A percentile compares a stretch with the other conserved stretches of the same genome.
These are phyloP conservation scores for Callocephalon fimbriatum DNA, from an alignment of 2,113 vertebrate species.

Conservation along the genomic window DNA sequence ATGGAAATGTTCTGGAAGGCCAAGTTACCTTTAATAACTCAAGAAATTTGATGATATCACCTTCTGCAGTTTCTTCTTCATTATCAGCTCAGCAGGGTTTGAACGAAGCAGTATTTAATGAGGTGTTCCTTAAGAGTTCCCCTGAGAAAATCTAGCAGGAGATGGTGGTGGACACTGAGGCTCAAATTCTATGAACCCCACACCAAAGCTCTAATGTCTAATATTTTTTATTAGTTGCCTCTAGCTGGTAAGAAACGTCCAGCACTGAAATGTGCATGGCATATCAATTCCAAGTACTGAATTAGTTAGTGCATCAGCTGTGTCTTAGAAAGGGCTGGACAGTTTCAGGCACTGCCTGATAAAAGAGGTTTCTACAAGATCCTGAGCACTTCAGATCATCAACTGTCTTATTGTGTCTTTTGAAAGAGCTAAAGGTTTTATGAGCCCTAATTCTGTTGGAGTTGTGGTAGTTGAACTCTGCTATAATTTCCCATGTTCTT, in stretches of 20 bases:
- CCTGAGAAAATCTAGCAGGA: neutral
- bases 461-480: neutral
- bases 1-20: neutral
- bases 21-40: neutral
- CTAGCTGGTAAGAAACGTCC: neutral
- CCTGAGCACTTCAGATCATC: neutral
- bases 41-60: neutral
- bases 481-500: neutral
- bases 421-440: neutral
- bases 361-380: neutral
- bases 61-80: neutral
- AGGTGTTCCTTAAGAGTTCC: neutral
- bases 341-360: neutral
- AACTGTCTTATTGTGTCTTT: neutral
- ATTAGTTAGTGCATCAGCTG: accelerated
- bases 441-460: neutral
- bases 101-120: neutral
- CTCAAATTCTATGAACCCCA: neutral
- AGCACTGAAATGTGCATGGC: neutral
- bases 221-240: neutral
- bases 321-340: neutral
- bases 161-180: neutral
- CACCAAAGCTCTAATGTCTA: neutral
- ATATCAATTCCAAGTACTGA: neutral
- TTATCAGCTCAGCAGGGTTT: neutral